Conservation (phyloP, 2,888 invertebrate species). For the Chymomyza caudatula region DNA sequence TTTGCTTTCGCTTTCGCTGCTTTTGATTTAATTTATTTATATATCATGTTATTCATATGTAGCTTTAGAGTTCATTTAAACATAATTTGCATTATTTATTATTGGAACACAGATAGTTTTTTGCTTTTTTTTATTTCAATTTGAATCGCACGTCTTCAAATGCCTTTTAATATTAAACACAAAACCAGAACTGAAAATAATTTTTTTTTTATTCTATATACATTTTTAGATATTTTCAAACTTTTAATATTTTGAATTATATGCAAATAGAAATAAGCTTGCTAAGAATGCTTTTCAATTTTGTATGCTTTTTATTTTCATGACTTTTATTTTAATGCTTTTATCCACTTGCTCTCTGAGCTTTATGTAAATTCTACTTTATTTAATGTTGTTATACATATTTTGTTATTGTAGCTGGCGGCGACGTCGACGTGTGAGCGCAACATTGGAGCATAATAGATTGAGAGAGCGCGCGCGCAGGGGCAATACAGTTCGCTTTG, state of each 20-base stretch:
- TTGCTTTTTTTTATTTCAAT: conserved; percentile 19
- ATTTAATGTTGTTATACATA: background rate
- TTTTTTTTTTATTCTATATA: conserved; percentile 7
- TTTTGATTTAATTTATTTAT: background rate
- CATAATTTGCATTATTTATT: background rate
- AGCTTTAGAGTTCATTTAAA: background rate
- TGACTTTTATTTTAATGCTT: background rate
- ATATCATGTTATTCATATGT: background rate
- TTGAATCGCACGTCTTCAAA: conserved; percentile 2
- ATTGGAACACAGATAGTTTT: background rate
- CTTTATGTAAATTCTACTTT: background rate
- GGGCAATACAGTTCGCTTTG: conserved; percentile 23
- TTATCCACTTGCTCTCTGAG: background rate
- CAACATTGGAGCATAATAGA: background rate
- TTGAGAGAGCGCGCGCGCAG: conserved; percentile 7
- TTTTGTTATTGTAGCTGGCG: conserved; percentile 1
- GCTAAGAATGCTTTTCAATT: background rate
- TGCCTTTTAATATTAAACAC: background rate
- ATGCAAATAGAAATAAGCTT: background rate
- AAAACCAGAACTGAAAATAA: background rate
- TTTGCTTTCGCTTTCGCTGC: background rate
- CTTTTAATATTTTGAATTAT: conserved; percentile 6
- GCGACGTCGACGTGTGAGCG: background rate
- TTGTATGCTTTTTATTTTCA: background rate
- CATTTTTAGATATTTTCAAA: conserved; percentile 9